Percentiles rank a stretch among this genome's conserved stretches.
Evolutionary conservation across 2,888 invertebrate genomes (phyloP).

Genomic region (Pilophorus perplexus): DNA sequence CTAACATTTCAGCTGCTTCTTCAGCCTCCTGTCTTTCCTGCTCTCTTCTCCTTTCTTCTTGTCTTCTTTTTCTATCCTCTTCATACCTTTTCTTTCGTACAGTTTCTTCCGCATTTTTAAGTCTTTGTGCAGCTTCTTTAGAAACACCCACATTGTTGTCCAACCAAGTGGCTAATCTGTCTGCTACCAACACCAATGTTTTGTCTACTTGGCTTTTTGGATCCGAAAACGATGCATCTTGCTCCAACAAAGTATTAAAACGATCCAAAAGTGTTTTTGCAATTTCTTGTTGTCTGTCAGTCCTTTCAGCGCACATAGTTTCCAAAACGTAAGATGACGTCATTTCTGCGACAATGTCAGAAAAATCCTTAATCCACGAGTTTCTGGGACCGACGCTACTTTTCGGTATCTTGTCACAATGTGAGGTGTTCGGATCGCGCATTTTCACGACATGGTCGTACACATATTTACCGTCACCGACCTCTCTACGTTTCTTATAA

Average conservation of each 20-base stretch:
- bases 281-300: constrained; percentile 42
- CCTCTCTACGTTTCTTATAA: constrained; percentile 18
- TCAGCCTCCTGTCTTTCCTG: neutral
- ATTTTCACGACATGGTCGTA: constrained; percentile 11
- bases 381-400: constrained; percentile 33
- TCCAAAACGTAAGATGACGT: constrained; percentile 45
- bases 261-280: constrained; percentile 43
- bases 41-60: neutral
- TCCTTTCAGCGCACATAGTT: constrained; percentile 42
- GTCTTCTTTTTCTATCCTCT: neutral
- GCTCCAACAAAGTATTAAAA: constrained; percentile 45
- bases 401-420: constrained; percentile 27
- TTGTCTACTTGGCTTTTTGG: constrained; percentile 44
- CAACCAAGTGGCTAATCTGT: constrained; percentile 46
- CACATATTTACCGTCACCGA: constrained; percentile 6
- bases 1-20: neutral
- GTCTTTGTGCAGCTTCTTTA: neutral
- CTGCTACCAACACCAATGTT: constrained; percentile 44
- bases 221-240: constrained; percentile 39
- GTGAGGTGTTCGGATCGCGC: neutral
- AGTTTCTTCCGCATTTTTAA: constrained; percentile 10
- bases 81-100: neutral
- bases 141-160: constrained; percentile 31
- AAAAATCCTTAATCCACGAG: constrained; percentile 46
- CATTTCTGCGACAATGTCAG: constrained; percentile 42